phyloP scores from a whole-genome alignment of 2,888 invertebrate species.

The Disparrhopalites patrizii region DNA sequence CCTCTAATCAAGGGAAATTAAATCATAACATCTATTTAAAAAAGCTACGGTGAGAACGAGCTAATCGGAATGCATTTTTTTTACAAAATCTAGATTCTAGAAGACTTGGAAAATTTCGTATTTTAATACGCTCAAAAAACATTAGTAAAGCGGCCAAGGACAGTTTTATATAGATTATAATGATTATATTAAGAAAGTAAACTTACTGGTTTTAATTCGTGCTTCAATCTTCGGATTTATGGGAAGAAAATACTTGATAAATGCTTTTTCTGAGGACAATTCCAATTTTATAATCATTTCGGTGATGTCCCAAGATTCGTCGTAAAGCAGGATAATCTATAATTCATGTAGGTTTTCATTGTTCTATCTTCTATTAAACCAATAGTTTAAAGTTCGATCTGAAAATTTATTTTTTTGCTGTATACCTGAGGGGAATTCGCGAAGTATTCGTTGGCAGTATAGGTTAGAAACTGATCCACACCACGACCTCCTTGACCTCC shows the following conservation, averaged over 20 bases:
- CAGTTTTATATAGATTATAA: background rate
- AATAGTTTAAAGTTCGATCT: background rate
- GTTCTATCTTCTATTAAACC: background rate
- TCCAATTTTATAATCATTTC: slow-evolving; percentile 40
- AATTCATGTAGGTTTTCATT: background rate
- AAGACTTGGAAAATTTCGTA: background rate
- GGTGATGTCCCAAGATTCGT: slow-evolving; percentile 47
- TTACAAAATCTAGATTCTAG: no score
- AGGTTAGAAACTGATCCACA: slow-evolving; percentile 38
- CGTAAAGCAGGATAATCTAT: slow-evolving; percentile 43
- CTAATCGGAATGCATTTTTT: no score
- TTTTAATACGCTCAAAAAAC: no score
- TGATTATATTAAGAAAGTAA: background rate
- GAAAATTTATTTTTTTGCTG: background rate
- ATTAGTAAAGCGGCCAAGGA: background rate
- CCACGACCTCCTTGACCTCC: slow-evolving; percentile 32
- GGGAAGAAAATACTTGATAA: slow-evolving; percentile 45
- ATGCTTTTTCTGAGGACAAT: slow-evolving; percentile 34
- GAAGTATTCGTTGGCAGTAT: slow-evolving; percentile 41
- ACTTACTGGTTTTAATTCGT: slow-evolving; percentile 28
- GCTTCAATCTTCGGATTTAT: slow-evolving; percentile 28
- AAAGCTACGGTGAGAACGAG: no score
- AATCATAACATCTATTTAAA: no score
- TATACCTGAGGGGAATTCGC: slow-evolving; percentile 33
- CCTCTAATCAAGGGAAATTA: no score